Evolutionary conservation across 2,888 invertebrate genomes (phyloP).

Genomic region (Tetranychus piercei): DNA sequence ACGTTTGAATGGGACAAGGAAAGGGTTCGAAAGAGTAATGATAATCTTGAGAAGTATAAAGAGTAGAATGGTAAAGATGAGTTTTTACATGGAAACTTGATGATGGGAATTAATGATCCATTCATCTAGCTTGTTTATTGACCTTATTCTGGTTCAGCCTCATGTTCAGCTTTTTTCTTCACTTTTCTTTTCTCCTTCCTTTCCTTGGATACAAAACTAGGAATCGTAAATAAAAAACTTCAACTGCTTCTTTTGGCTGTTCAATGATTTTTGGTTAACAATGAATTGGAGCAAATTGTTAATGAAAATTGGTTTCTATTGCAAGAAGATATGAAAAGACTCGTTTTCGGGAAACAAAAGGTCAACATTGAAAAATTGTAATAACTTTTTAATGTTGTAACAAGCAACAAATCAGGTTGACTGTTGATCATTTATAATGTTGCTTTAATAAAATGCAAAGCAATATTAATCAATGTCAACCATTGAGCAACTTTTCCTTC

Average conservation of each 20-base stretch:
- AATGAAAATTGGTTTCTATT: no score
- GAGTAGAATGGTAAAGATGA: not conserved
- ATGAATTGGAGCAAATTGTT: no score
- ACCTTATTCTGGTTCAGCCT: not conserved
- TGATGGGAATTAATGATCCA: conserved; percentile 1
- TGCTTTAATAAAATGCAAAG: not conserved
- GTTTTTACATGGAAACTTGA: not conserved
- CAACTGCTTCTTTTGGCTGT: no score
- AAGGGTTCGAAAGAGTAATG: no score
- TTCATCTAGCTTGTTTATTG: not conserved
- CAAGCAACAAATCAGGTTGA: not conserved
- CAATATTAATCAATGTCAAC: not conserved
- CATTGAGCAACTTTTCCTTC: not conserved
- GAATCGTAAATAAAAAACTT: not conserved
- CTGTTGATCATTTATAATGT: not conserved
- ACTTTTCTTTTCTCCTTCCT: not conserved
- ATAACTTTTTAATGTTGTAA: not conserved
- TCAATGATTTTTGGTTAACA: no score
- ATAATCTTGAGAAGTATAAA: not conserved
- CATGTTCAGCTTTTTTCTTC: not conserved
- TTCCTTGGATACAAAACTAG: not conserved
- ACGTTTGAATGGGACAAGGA: no score
- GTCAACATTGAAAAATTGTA: not conserved
- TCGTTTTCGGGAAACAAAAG: not conserved
- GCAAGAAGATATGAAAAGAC: not conserved